These are phyloP conservation scores for Tyrannus savana DNA, from an alignment of 2,113 vertebrate genomes.

Conservation along the genomic window DNA sequence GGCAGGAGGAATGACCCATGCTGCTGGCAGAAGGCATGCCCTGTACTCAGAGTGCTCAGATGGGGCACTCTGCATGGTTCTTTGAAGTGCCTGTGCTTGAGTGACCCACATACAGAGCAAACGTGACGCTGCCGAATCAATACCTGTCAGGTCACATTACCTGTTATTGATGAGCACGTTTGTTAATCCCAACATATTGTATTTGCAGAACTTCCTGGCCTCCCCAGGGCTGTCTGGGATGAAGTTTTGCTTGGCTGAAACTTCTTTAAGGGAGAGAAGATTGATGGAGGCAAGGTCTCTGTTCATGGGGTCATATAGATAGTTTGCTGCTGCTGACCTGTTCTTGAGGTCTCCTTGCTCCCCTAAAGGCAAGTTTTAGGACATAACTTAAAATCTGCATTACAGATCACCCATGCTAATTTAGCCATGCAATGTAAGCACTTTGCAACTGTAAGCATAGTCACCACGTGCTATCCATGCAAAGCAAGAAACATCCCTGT, in stretches of 20 bases:
- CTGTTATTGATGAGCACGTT: not conserved
- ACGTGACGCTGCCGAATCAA: not conserved
- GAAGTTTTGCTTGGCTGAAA: not conserved
- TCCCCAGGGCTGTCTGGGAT: not conserved
- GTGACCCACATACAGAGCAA: slow-evolving; percentile 37
- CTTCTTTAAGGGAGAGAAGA: not conserved
- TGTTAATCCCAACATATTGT: not conserved
- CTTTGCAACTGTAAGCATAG: not conserved
- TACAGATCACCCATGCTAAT: not conserved
- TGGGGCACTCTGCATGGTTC: not conserved
- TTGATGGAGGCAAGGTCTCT: not conserved
- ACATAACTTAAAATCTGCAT: not conserved
- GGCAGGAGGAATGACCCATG: not conserved
- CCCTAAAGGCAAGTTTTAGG: not conserved
- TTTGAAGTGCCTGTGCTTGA: not conserved
- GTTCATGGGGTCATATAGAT: not conserved
- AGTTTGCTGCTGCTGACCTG: not conserved
- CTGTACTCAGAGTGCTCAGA: not conserved
- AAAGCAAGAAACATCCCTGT: not conserved
- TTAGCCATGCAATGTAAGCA: not conserved
- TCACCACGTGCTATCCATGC: fast-evolving
- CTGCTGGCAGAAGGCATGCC: not conserved
- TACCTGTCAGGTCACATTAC: slow-evolving; percentile 27
- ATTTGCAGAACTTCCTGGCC: not conserved
- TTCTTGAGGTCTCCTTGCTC: not conserved